Percentiles rank a stretch among this genome's conserved stretches.
phyloP scores from a whole-genome alignment of 2,888 invertebrate genomes.

The Drosophila subquinaria region DNA sequence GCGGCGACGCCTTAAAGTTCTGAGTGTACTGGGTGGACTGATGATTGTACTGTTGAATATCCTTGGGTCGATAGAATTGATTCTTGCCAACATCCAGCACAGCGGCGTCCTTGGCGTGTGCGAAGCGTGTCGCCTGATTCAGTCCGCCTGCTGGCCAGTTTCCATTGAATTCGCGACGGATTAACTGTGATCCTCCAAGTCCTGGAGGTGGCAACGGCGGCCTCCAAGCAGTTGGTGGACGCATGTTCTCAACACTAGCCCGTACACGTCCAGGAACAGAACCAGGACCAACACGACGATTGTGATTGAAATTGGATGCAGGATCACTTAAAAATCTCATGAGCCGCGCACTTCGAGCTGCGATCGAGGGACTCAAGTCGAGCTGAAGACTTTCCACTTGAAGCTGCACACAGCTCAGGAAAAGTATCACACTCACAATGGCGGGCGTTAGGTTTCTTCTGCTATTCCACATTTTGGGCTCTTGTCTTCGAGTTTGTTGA shows the following conservation, averaged over 20 bases:
- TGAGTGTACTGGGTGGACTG: constrained; percentile 66
- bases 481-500: constrained; percentile 13
- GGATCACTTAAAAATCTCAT: constrained; percentile 67
- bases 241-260: constrained; percentile 65
- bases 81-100: constrained; percentile 71
- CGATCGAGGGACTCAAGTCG: constrained; percentile 10
- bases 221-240: constrained; percentile 31
- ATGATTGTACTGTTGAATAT: constrained; percentile 50
- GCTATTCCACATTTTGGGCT: constrained; percentile 39
- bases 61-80: constrained; percentile 54
- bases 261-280: constrained; percentile 59
- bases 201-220: constrained; percentile 44
- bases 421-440: constrained; percentile 27
- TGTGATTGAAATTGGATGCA: constrained; percentile 44
- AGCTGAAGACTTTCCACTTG: constrained; percentile 41
- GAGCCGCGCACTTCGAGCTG: constrained; percentile 65
- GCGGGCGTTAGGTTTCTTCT: constrained; percentile 19
- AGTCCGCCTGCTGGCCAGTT: constrained; percentile 57
- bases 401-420: constrained; percentile 26
- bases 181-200: constrained; percentile 56
- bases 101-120: constrained; percentile 69
- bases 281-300: constrained; percentile 44
- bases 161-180: constrained; percentile 70
- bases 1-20: constrained; percentile 82
- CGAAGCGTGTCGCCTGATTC: constrained; percentile 63